A percentile compares a stretch with the other conserved stretches of the same genome.
Conservation (phyloP, 2,797 vertebrate genomes). For the Trichosurus vulpecula region DNA sequence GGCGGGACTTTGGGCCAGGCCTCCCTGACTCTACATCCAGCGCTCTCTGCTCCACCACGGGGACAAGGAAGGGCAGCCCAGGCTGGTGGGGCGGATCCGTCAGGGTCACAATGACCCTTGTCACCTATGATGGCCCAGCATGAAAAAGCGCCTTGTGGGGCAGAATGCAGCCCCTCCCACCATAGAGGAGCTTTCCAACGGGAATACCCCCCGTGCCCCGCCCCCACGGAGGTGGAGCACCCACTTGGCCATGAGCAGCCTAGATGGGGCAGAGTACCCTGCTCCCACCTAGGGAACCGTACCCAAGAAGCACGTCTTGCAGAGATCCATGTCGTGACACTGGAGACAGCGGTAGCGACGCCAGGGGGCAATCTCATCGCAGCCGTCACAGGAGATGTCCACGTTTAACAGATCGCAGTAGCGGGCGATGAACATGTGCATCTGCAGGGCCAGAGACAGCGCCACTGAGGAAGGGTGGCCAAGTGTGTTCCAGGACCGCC, state of each 20-base stretch:
- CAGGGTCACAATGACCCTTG: too few species aligned
- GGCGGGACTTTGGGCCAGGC: too few species aligned
- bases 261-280: background rate
- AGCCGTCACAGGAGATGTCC: conserved; percentile 98
- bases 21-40: background rate
- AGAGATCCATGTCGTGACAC: conserved; percentile 98
- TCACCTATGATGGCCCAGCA: too few species aligned
- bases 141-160: too few species aligned
- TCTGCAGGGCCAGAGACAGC: conserved; percentile 83
- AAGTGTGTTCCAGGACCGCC: fast-evolving
- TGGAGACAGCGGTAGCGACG: conserved; percentile 97
- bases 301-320: conserved; percentile 99
- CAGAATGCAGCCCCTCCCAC: too few species aligned
- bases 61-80: background rate
- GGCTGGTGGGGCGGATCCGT: background rate
- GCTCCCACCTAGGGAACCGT: conserved; percentile 62
- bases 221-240: background rate
- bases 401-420: conserved; percentile 97
- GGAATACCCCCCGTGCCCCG: too few species aligned
- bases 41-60: background rate
- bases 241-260: background rate
- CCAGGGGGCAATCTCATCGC: conserved; percentile 96
- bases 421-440: conserved; percentile 99
- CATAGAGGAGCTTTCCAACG: too few species aligned
- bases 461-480: background rate